Evolutionary conservation across 2,888 invertebrate species (phyloP).

Genomic region (Chaetogeoica ovagalla): DNA sequence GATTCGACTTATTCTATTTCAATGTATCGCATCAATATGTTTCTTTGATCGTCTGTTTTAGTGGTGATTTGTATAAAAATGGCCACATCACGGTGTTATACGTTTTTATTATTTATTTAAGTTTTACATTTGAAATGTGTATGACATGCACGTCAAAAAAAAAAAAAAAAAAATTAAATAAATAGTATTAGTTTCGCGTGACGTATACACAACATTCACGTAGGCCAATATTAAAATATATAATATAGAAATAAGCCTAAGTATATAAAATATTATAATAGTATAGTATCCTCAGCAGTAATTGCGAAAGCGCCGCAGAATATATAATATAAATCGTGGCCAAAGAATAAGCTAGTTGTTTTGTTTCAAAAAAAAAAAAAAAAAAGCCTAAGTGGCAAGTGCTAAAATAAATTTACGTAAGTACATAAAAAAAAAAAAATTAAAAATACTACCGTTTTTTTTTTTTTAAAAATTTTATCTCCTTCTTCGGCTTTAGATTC

Average conservation of each 20-base stretch:
- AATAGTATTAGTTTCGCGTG: constrained; percentile 11
- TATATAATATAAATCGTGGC: neutral
- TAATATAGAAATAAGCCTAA: neutral
- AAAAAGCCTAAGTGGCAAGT: constrained; percentile 20
- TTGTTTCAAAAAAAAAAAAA: constrained; percentile 14
- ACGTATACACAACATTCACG: constrained; percentile 7
- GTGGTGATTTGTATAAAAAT: too few relatives aligned
- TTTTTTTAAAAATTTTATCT: neutral
- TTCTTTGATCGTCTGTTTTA: too few relatives aligned
- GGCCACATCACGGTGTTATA: too few relatives aligned
- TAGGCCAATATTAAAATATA: neutral
- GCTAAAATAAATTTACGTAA: neutral
- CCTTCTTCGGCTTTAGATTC: neutral
- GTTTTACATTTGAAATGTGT: too few relatives aligned
- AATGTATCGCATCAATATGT: too few relatives aligned
- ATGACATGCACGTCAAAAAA: neutral
- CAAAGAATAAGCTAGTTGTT: constrained; percentile 17
- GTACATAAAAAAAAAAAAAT: neutral
- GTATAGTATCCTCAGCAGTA: neutral
- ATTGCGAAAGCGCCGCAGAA: constrained; percentile 15
- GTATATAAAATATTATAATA: neutral
- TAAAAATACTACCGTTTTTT: constrained; percentile 38
- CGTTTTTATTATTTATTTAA: too few relatives aligned
- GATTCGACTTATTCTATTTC: too few relatives aligned
- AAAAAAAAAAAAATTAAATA: too few relatives aligned